Percentiles rank a stretch among this genome's conserved stretches.
phyloP scores from a whole-genome alignment of 2,888 invertebrate genomes.

The Palloptera scutellata region DNA sequence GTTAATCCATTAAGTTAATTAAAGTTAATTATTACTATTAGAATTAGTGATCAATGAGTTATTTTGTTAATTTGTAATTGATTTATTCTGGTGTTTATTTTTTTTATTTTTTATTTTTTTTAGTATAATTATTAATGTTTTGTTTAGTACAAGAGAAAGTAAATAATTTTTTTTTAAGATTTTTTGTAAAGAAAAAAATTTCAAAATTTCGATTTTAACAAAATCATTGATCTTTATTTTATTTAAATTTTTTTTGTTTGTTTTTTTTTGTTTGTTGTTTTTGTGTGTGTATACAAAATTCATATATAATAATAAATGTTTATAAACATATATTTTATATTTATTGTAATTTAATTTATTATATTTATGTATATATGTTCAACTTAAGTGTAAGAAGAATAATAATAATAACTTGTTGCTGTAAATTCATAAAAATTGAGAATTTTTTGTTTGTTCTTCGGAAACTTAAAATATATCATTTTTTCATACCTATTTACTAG shows the following conservation, averaged over 20 bases:
- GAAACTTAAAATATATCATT: too few relatives aligned
- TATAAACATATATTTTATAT: background rate
- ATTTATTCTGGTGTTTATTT: conserved; percentile 8
- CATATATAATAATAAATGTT: conserved; percentile 8
- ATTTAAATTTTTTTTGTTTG: conserved; percentile 43
- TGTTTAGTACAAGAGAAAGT: conserved; percentile 1
- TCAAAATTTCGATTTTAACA: conserved; percentile 46
- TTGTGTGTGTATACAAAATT: conserved; percentile 27
- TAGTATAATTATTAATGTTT: conserved; percentile 21
- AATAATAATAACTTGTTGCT: too few relatives aligned
- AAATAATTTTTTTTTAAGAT: conserved; percentile 16
- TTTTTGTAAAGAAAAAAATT: conserved; percentile 28
- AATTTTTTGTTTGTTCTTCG: too few relatives aligned
- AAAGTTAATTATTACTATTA: conserved; percentile 13
- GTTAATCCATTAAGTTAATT: too few relatives aligned
- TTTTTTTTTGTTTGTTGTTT: conserved; percentile 22
- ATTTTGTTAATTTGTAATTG: conserved; percentile 12
- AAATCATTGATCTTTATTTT: conserved; percentile 62
- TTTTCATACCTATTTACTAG: too few relatives aligned
- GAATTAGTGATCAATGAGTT: conserved; percentile 31
- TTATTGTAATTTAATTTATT: conserved; percentile 2
- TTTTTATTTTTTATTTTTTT: conserved; percentile 19
- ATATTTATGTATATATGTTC: background rate
- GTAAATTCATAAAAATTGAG: too few relatives aligned
- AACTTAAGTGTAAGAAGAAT: background rate